Percentiles rank a stretch among this genome's conserved stretches.
phyloP scores from a whole-genome alignment of 2,113 vertebrate genomes.

The Leiothrix lutea region DNA sequence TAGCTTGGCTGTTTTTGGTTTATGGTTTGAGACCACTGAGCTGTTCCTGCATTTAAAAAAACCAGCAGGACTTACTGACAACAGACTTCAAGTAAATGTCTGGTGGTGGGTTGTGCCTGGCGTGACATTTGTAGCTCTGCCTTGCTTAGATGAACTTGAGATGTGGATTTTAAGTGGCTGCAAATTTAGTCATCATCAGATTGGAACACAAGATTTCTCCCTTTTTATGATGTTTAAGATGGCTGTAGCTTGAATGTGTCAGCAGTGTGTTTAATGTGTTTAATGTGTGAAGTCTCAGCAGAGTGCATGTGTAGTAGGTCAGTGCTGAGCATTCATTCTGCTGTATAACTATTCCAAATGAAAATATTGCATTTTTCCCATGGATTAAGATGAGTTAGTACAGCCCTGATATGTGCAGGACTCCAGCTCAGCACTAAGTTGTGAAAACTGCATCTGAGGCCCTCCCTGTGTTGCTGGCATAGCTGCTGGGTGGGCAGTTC shows the following conservation, averaged over 20 bases:
- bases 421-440: neutral
- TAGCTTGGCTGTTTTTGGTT: neutral
- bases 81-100: neutral
- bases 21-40: neutral
- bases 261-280: neutral
- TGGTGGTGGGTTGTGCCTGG: neutral
- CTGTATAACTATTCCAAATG: neutral
- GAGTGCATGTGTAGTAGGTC: neutral
- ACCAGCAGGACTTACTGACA: neutral
- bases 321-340: neutral
- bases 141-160: neutral
- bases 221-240: neutral
- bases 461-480: fast-evolving
- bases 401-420: fast-evolving
- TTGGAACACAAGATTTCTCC: neutral
- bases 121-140: neutral
- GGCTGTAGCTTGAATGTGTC: neutral
- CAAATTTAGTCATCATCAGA: neutral
- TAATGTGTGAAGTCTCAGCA: neutral
- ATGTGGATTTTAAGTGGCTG: neutral
- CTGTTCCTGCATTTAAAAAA: neutral
- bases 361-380: fast-evolving
- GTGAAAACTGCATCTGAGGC: neutral
- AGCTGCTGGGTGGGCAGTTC: neutral
- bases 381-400: neutral